Percentiles rank a stretch among this genome's conserved stretches.
Conservation (phyloP, 1,140 invertebrate species). For the Globodera ellingtonae region DNA sequence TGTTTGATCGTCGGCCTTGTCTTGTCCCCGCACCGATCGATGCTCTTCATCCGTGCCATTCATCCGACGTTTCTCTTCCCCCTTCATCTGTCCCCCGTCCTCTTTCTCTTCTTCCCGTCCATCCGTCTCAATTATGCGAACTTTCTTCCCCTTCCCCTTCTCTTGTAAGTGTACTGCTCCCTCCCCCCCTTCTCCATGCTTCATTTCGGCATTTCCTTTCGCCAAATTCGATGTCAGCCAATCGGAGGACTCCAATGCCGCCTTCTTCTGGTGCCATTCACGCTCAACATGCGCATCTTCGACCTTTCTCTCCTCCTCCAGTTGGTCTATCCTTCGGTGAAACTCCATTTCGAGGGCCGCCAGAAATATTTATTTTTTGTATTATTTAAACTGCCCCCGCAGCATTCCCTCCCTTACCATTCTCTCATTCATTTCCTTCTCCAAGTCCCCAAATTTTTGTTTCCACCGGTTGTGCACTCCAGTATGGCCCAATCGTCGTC, state of each 20-base stretch:
- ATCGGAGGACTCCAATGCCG: conserved; percentile 25
- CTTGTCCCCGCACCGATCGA: no score
- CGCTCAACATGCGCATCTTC: conserved; percentile 20
- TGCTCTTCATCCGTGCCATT: neutral
- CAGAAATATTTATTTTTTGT: neutral
- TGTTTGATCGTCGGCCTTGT: no score
- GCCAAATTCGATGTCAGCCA: neutral
- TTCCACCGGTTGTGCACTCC: conserved; percentile 11
- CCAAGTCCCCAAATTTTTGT: conserved; percentile 15
- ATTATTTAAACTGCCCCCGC: neutral
- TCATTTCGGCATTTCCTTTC: neutral
- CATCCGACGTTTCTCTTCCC: neutral
- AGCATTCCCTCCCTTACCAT: neutral
- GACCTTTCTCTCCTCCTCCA: conserved; percentile 17
- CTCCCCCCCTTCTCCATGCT: neutral
- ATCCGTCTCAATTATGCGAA: neutral
- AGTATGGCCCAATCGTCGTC: conserved; percentile 10
- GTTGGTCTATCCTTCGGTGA: conserved; percentile 12
- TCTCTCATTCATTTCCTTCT: conserved; percentile 28
- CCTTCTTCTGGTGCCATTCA: conserved; percentile 25
- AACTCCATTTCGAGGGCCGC: conserved; percentile 20
- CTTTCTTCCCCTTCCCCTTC: neutral
- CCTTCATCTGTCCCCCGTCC: neutral
- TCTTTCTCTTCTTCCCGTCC: neutral
- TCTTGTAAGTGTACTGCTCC: neutral